These are phyloP conservation scores for cattle (Bos taurus) DNA, from an alignment of 2,113 vertebrate genomes.

Conservation along the genomic window DNA sequence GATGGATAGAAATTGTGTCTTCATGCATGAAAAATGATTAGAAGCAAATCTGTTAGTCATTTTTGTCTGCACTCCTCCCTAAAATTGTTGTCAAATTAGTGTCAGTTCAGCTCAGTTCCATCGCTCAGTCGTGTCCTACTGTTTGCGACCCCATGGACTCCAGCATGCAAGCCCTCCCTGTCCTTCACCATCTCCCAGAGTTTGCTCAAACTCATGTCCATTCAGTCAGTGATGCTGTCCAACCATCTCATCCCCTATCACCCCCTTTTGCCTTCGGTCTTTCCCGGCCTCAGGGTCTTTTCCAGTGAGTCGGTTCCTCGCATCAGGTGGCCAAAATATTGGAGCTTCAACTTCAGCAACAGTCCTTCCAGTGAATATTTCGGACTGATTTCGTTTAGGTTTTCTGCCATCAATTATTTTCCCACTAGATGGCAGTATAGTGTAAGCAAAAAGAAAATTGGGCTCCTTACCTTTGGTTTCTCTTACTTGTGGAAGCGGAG, in stretches of 20 bases:
- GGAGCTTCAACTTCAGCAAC: neutral
- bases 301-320: accelerated
- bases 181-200: neutral
- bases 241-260: neutral
- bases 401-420: neutral
- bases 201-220: neutral
- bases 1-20: neutral
- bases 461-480: neutral
- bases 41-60: neutral
- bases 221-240: neutral
- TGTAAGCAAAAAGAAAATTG: conserved; percentile 1
- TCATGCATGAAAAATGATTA: neutral
- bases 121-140: neutral
- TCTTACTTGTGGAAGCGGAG: neutral
- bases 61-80: neutral
- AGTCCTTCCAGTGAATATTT: neutral
- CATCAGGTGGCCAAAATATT: neutral
- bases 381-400: neutral
- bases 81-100: neutral
- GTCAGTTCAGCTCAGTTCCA: neutral
- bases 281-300: neutral
- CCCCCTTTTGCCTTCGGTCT: neutral
- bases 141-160: neutral
- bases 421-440: conserved; percentile 55
- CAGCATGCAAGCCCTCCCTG: neutral